These are phyloP conservation scores for Pseudomyrmex sp. DNA, from an alignment of 1,140 invertebrate genomes.

Conservation along the genomic window DNA sequence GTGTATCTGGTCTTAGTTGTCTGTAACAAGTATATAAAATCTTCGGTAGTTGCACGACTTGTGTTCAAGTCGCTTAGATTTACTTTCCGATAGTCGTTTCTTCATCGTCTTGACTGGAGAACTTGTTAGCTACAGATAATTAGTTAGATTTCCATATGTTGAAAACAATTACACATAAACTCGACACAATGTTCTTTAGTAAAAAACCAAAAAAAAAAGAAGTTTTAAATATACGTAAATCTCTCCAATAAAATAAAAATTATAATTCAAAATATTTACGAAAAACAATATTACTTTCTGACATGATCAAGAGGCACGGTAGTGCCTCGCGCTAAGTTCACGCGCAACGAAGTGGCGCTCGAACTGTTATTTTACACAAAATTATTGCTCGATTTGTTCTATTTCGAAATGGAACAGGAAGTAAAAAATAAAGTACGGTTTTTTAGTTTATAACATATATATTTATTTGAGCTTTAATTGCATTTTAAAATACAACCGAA, in stretches of 20 bases:
- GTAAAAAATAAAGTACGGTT: not conserved
- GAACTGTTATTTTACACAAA: no score
- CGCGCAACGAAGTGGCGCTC: no score
- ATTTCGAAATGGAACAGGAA: not conserved
- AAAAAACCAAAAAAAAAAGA: not conserved
- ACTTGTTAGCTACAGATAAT: not conserved
- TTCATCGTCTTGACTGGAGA: not conserved
- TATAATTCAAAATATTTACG: not conserved
- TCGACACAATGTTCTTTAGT: not conserved
- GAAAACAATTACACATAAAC: not conserved
- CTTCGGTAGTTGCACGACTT: no score
- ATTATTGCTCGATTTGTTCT: not conserved
- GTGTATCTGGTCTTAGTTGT: not conserved
- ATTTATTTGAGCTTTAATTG: conserved; percentile 87
- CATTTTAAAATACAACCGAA: conserved; percentile 86
- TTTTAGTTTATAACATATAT: conserved; percentile 86
- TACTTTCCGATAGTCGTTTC: not conserved
- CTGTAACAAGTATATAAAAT: conserved; percentile 32
- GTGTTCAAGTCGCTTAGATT: not conserved
- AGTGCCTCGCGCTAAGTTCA: no score
- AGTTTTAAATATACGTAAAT: no score
- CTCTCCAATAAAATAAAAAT: not conserved
- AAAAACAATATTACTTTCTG: not conserved
- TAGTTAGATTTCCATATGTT: not conserved
- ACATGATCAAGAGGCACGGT: no score